Conservation (phyloP, 1,140 invertebrate species). For the Procambarus clarkii region DNA sequence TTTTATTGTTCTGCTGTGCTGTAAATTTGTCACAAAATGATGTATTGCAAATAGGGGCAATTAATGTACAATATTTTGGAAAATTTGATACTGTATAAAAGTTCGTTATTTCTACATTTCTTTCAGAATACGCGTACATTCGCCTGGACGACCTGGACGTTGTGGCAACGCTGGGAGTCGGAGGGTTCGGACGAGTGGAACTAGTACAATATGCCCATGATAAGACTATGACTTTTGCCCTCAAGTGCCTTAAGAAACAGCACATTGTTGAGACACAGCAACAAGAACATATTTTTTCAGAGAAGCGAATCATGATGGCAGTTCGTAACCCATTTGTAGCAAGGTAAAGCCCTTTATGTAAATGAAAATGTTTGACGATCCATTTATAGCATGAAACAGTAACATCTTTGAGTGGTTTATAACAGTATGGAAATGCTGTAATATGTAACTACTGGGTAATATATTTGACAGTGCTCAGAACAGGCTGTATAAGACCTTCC, state of each 20-base stretch:
- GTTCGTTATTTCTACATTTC: background rate
- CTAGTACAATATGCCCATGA: slow-evolving; percentile 80
- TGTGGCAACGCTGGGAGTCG: slow-evolving; percentile 91
- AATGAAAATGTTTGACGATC: background rate
- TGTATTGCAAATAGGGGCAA: too few relatives aligned
- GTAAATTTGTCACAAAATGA: too few relatives aligned
- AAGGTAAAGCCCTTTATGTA: slow-evolving; percentile 79
- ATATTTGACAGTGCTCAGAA: too few relatives aligned
- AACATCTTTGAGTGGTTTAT: too few relatives aligned
- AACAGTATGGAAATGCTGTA: too few relatives aligned
- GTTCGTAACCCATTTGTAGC: slow-evolving; percentile 89
- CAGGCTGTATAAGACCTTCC: too few relatives aligned
- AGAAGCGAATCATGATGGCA: slow-evolving; percentile 91
- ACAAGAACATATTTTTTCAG: slow-evolving; percentile 93
- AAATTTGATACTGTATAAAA: too few relatives aligned
- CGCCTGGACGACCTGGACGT: slow-evolving; percentile 86
- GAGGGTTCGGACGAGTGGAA: slow-evolving; percentile 94
- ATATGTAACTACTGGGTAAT: too few relatives aligned
- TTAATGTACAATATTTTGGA: too few relatives aligned
- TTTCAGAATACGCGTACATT: slow-evolving; percentile 82
- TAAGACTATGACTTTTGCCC: slow-evolving; percentile 84
- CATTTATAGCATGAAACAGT: too few relatives aligned
- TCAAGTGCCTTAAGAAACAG: slow-evolving; percentile 94
- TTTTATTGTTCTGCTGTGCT: too few relatives aligned
- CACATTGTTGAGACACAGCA: slow-evolving; percentile 95